Evolutionary conservation across 2,888 invertebrate species (phyloP).

Genomic region (Melanophora roralis): DNA sequence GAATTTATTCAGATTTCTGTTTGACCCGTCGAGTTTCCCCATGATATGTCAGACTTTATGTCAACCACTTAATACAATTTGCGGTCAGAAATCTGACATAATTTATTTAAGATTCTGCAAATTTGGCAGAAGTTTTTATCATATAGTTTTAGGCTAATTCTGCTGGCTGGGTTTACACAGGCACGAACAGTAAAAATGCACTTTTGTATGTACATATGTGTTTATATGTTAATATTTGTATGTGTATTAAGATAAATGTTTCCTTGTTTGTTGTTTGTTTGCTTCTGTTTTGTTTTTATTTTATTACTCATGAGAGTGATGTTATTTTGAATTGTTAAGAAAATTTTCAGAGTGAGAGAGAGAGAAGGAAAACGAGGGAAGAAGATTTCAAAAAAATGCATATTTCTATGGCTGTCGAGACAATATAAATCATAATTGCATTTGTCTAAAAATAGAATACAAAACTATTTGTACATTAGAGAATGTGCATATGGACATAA

Average conservation of each 20-base stretch:
- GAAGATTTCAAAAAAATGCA: neutral
- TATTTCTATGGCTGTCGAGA: conserved; percentile 38
- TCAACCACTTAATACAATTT: too few relatives aligned
- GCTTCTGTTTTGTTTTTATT: neutral
- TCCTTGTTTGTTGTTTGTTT: neutral
- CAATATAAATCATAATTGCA: conserved; percentile 44
- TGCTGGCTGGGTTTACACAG: conserved; percentile 52
- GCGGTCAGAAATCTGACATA: too few relatives aligned
- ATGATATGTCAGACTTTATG: too few relatives aligned
- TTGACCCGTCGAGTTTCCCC: too few relatives aligned
- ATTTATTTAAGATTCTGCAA: too few relatives aligned
- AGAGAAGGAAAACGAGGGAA: neutral
- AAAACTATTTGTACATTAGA: neutral
- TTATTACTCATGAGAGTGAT: conserved; percentile 14
- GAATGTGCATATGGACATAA: neutral
- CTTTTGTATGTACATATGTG: too few relatives aligned
- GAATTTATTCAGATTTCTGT: too few relatives aligned
- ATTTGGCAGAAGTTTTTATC: too few relatives aligned
- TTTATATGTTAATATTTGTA: too few relatives aligned
- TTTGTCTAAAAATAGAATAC: neutral
- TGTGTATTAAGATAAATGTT: conserved; percentile 13
- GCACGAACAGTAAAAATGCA: conserved; percentile 28
- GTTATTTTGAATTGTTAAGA: conserved; percentile 21
- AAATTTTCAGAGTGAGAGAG: too few relatives aligned
- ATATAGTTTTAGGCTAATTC: too few relatives aligned